Base-by-base conservation (phyloP, 1,140 invertebrate genomes). In the Drosophila subpulchrella region DNA sequence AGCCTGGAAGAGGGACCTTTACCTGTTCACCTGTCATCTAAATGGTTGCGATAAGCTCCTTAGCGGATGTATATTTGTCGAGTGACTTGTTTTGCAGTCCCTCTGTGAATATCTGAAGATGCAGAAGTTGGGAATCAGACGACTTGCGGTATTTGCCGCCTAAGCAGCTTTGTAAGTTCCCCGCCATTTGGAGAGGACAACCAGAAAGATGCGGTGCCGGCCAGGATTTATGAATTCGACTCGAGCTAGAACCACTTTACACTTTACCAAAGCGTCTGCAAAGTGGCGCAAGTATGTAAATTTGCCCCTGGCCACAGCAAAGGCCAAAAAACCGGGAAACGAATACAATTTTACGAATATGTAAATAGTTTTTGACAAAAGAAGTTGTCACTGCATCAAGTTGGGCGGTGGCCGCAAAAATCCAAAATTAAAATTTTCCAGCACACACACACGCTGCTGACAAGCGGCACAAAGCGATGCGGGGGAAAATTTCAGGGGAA, bases 301-400 rank as follows among this genome's bases (percentile, higher is more conserved):
- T 60, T 27, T 20, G 4, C 39, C 39, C 7, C 48, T n/a, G 68
- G 56, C 71, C 67, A 36, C 71, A 74, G 71, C 56, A 66, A 66
- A 66, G 57, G 34, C 42, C 30, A 11, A 47, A 17, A 53, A 46
- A 34, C 24, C 27, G 36, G 36, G 20, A 60, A 76, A 78, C 74
- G 70, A 77, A 84, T 85, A 81, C 79, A 71, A 85, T 78, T 86
- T 86, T 65, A 50, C 54, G 75, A 72, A 55, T 65, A 81, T 85
- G 82, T 84, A 84, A 84, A 84, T 85, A 84, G 59, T 78, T 81
- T 75, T 62, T 42, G 53, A 81, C 82, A 78, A 86, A 86, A 81
- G 81, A 60, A 81, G 63, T 86, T 85, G 82, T 85, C 81, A 86
- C 82, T 74, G 81, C 81, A 36, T 36, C 47, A 67, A 36, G 61